Conservation (phyloP, 2,888 invertebrate species). For the Bellardia pandia region DNA sequence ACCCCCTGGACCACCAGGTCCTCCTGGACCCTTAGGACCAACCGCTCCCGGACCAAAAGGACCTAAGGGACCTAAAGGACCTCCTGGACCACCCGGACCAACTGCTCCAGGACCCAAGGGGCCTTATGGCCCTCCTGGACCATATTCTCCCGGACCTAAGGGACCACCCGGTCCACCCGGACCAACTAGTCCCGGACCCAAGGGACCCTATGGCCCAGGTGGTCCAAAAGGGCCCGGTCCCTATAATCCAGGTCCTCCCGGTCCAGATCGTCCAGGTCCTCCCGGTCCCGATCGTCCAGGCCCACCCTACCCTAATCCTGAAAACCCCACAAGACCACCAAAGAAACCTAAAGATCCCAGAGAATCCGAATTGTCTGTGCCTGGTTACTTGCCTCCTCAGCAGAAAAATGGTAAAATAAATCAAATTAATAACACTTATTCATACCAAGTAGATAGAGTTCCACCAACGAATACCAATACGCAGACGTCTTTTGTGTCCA, state of each 20-base stretch:
- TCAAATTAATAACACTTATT: slow-evolving; percentile 80
- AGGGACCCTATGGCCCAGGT: slow-evolving; percentile 71
- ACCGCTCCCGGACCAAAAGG: slow-evolving; percentile 83
- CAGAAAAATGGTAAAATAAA: slow-evolving; percentile 85
- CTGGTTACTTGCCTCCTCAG: slow-evolving; percentile 81
- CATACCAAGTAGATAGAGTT: slow-evolving; percentile 76
- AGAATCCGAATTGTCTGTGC: slow-evolving; percentile 79
- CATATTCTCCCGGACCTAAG: slow-evolving; percentile 83
- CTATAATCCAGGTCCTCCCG: slow-evolving; percentile 73
- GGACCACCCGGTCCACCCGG: slow-evolving; percentile 77
- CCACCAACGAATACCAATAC: slow-evolving; percentile 74
- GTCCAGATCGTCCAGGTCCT: slow-evolving; percentile 75
- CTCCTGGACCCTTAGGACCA: slow-evolving; percentile 78
- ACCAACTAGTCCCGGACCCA: slow-evolving; percentile 78
- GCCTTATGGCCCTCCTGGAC: slow-evolving; percentile 63
- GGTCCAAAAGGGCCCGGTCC: slow-evolving; percentile 80
- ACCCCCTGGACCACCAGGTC: slow-evolving; percentile 74
- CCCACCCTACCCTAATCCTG: slow-evolving; percentile 32
- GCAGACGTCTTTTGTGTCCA: slow-evolving; percentile 77
- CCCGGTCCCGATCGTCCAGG: slow-evolving; percentile 63
- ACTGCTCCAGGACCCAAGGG: slow-evolving; percentile 83
- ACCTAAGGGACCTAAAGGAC: slow-evolving; percentile 64
- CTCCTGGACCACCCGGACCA: slow-evolving; percentile 79
- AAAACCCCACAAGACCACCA: slow-evolving; percentile 60
- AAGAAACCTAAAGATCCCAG: slow-evolving; percentile 78